Base-by-base conservation (phyloP, 2,888 invertebrate species). In the Dynastes hyllus region DNA sequence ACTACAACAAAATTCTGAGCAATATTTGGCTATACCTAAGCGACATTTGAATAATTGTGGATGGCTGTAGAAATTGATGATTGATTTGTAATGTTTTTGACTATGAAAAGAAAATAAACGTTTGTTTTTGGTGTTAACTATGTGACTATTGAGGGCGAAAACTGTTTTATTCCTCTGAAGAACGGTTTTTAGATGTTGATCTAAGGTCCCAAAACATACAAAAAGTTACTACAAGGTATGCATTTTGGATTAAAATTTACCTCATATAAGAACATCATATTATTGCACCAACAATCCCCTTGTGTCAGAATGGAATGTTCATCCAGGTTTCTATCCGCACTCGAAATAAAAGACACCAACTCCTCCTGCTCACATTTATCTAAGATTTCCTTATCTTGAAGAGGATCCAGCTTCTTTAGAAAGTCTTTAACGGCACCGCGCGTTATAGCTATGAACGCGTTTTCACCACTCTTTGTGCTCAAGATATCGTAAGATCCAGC, bases 251-350 rank as follows among this genome's bases (percentile, higher is more conserved):
- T 3, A 27, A 27, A 63, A 27, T 70, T 77, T 78, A 82, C 83
- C 63, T 79, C 63, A 61, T 82, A 83, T 71, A 79, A 76, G 69
- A 83, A 83, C 82, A 83, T 81, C 81, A 83, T 81, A 67, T 83
- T 83, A 66, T 83, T 83, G 51, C 81, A 81, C 83, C 83, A 83
- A 55, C 82, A 81, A 81, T 83, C 83, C 27, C 82, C 83, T 66
- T 83, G 83, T 5, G 71, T 63, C 8, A 83, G 75, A 8, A 80
- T 80, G 8, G 78, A 77, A 76, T 80, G 78, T 8, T 83, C 76
- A 37, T 81, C 81, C 16, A 53, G 16, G 16, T 55, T 32, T 37
- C 51, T 22, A 53, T 55, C 55, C 11, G 55, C 55, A 16, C 55
- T 55, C 16, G 16, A 55, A 55, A 55, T 22, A 55, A 9, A 13